phyloP scores from a whole-genome alignment of 2,797 vertebrate genomes.

The Lerista edwardsae region DNA sequence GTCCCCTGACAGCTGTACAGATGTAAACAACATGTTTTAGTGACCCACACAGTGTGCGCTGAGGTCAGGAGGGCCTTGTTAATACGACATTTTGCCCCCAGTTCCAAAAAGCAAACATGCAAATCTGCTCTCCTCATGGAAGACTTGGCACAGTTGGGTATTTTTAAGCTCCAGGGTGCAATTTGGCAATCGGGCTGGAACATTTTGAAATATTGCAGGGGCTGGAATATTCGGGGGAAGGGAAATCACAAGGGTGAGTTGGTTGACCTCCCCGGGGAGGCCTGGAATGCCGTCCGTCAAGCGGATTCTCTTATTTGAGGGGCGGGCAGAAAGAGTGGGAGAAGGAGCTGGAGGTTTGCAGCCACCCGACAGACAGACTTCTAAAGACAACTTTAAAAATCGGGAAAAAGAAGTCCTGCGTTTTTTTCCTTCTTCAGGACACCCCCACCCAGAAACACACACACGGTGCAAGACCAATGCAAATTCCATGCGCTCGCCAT shows the following conservation, averaged over 20 bases:
- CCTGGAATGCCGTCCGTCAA: neutral
- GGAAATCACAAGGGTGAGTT: slow-evolving; percentile 30
- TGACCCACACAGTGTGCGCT: fast-evolving
- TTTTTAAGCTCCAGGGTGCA: slow-evolving; percentile 44
- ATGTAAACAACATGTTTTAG: neutral
- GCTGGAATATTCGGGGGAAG: slow-evolving; percentile 53
- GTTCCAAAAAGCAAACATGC: slow-evolving; percentile 49
- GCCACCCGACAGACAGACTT: too few species aligned
- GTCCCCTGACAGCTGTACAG: neutral
- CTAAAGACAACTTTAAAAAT: too few species aligned
- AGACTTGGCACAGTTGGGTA: slow-evolving; percentile 54
- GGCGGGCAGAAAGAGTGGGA: neutral
- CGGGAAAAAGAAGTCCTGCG: too few species aligned
- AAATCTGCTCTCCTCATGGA: slow-evolving; percentile 25
- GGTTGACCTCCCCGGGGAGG: neutral
- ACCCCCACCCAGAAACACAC: too few species aligned
- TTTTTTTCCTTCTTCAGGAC: neutral
- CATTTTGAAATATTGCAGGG: slow-evolving; percentile 46
- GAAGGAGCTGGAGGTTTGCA: too few species aligned
- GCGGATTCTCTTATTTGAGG: neutral
- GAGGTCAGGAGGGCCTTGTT: fast-evolving
- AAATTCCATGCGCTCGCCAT: neutral
- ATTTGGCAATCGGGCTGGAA: slow-evolving; percentile 53
- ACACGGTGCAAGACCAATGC: too few species aligned
- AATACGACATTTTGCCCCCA: neutral